Base-by-base conservation (phyloP, 2,113 vertebrate species). In the Pygathrix nemaeus region DNA sequence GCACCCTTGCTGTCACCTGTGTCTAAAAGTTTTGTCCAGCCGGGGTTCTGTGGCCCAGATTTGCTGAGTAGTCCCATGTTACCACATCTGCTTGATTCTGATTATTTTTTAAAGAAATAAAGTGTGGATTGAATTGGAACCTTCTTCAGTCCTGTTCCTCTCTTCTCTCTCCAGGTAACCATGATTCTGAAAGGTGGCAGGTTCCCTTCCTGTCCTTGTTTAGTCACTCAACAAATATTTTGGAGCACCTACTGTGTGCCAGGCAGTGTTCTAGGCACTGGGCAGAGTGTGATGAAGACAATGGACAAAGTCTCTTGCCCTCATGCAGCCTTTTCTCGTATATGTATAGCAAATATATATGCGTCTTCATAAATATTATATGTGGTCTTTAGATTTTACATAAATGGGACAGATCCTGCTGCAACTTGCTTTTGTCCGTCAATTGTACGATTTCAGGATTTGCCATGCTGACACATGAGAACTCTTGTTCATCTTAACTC, bases 281-380 rank as follows among this genome's bases (percentile, higher is more conserved):
- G 66, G 55, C 38, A 82, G 52, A 17, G 3, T 0, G 1, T 8
- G 1, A 12, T 1, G 38, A 25, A 3, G 0, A 12, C 20, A 4
- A 1, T 5, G 11, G 70, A 17, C 32, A n/a, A 35, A 32, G 8
- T 21, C 59, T 27, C 23, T 50, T 35, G 20, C 17, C 30, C 52
- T 32, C 40, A 0, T 4, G n/a, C n/a, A 59, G 35, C 27, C 59
- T 72, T 76, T 45, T 6, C 52, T 43, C 7, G 0, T 6, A 8
- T 9, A 17, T 17, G 3, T 27, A 9, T 27, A 61, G 10, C 12
- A 4, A 6, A 4, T 2, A 11, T 14, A 2, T 11, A 12, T 21
- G 18, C 0, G 2, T 55, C 52, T 7, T 55, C 52, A 55, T 14
- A 18, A 8, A 18, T 20, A 25, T 35, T 3, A 9, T 5, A 8